Evolutionary conservation across 2,113 vertebrate genomes (phyloP).

Genomic region (Ia io): DNA sequence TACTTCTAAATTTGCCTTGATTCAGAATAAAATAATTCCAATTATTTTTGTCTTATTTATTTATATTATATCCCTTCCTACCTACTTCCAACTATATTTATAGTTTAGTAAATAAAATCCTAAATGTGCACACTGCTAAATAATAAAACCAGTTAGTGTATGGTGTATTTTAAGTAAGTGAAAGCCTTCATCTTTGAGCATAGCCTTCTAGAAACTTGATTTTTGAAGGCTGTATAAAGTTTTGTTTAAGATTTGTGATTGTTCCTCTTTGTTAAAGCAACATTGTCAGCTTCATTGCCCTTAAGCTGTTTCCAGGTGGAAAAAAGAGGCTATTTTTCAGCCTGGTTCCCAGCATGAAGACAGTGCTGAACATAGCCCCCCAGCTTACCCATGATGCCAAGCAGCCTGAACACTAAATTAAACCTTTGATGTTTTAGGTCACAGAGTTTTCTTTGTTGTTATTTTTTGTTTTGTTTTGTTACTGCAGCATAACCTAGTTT

Average conservation of each 20-base stretch:
- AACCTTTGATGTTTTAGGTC: slow-evolving; percentile 38
- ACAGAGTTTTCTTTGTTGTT: too few species aligned
- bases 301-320: not conserved
- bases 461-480: slow-evolving; percentile 32
- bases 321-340: slow-evolving; percentile 50
- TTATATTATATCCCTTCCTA: not conserved
- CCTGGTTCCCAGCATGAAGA: not conserved
- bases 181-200: not conserved
- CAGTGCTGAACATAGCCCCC: not conserved
- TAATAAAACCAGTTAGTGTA: not conserved
- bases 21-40: slow-evolving; percentile 19
- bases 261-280: not conserved
- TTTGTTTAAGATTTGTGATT: not conserved
- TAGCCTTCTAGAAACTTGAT: not conserved
- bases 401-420: slow-evolving; percentile 20
- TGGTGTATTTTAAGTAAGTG: not conserved
- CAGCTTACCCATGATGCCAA: not conserved
- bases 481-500: slow-evolving; percentile 51
- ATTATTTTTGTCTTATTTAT: not conserved
- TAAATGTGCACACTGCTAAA: not conserved
- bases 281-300: not conserved
- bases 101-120: not conserved
- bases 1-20: not conserved
- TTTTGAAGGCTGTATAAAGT: not conserved
- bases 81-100: not conserved